These are phyloP conservation scores for Tetramorium simillimum DNA, from an alignment of 1,140 invertebrate genomes.

Conservation along the genomic window DNA sequence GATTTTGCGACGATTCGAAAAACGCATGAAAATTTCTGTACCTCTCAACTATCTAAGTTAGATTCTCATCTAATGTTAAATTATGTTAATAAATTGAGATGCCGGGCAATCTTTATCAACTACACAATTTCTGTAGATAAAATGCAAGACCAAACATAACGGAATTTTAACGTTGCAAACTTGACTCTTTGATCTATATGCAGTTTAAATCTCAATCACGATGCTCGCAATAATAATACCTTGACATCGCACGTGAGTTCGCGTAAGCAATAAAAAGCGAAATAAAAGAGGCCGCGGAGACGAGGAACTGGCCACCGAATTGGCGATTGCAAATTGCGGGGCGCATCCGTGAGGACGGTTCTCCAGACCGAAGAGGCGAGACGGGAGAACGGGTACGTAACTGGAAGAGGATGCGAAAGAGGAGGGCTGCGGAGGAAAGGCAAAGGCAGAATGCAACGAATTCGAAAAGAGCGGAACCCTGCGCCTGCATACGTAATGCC, in stretches of 20 bases:
- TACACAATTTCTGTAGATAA: neutral
- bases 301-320: constrained; percentile 70
- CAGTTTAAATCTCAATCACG: neutral
- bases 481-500: constrained; percentile 85
- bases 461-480: constrained; percentile 82
- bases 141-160: neutral
- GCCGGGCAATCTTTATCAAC: neutral
- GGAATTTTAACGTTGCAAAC: neutral
- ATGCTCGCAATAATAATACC: constrained; percentile 25
- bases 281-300: constrained; percentile 29
- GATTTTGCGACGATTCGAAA: neutral
- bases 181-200: neutral
- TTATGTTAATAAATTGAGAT: neutral
- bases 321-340: constrained; percentile 80
- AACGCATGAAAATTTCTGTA: neutral
- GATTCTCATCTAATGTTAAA: neutral
- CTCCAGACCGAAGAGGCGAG: constrained; percentile 46
- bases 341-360: constrained; percentile 69
- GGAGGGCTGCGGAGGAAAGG: constrained; percentile 67
- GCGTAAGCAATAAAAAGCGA: constrained; percentile 1
- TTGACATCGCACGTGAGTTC: neutral
- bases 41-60: neutral
- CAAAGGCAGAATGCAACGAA: constrained; percentile 83
- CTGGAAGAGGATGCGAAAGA: constrained; percentile 62
- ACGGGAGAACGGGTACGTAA: constrained; percentile 9